Evolutionary conservation across 2,113 vertebrate genomes (phyloP), one percentile per base, ranked within the genome.

Genomic region (Catharus fuscescens): DNA sequence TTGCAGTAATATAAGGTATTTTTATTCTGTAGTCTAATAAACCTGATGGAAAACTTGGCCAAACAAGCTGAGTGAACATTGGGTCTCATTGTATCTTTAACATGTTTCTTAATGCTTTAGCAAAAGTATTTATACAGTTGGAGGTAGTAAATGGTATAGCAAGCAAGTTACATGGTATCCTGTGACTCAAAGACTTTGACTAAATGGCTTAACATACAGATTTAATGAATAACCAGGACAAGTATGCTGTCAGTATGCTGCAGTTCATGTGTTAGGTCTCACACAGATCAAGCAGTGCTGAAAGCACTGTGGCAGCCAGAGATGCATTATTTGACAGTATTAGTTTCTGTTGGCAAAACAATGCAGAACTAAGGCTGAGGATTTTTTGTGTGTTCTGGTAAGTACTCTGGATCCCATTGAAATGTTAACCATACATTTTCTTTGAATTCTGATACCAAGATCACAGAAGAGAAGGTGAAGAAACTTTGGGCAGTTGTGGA

Each of bases 401-500:
- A 54, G 21, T 28, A 9, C 28, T 79, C 40, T 45, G 61, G 34
- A 28, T 86, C n/a, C 44, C 53, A 26, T 4, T 89, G 80, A 80
- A 90, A 50, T 56, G 13, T 79, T 83, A 85, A 92, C 73, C 2
- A 2, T 65, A 79, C 11, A 10, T 54, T 95, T 77, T 83, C 47
- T 91, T 93, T 95, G 25, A 92, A 83, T 95, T 93, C 34, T 87
- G 23, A 64, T 93, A 36, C 78, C 64, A 85, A 99, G 99, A 97
- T 99, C 71, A 97, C 97, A 6, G 98, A 99, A 76, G 99, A 99
- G 94, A 99, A 54, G 78, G 42, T 98, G 64, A 99, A 98, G 96
- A 99, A 99, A 94, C 40, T 45, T 11, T 99, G 99, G 99, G 50
- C 92, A 6, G 80, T 97, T 65, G 98, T 99, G 24, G 99, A 99